Base-by-base conservation (phyloP, 2,797 vertebrate species). In the Brachyrhaphis roseni region DNA sequence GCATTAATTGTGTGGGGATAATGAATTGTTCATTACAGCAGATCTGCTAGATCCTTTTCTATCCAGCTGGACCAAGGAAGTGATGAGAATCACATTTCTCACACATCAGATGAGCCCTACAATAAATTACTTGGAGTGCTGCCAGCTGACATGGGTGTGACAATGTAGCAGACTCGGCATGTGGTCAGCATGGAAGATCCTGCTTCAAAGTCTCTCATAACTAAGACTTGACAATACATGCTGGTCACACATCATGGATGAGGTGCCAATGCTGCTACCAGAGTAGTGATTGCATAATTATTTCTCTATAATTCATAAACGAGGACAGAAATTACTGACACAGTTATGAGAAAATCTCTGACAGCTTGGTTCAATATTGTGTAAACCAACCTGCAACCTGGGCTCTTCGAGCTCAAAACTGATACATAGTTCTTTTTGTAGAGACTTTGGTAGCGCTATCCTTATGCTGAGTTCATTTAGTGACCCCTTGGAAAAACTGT, bases 401-500 rank as follows among this genome's bases (percentile, higher is more conserved):
- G 41, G 36, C 31, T 62, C 62, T 71, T 53, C 59, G 39, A 39
- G 55, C 74, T 26, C 46, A 10, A 39, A 12, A 4, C 23, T 49
- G 41, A 53, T 5, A 26, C 31, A 11, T 41, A 34, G 31, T 45
- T 74, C 8, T 72, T 51, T 18, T 34, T n/a, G 34, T 66, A 23
- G 34, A 76, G 76, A 45, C 49, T 57, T 74, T 47, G 5, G 11
- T 43, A 34, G 23, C n/a, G 23, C 31, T 7, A 3, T 26, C 31
- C 31, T 66, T 49, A 47, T 4, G 47, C 57, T 7, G 5, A 73
- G 66, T 73, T 80, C 39, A 64, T 78, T 82, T 78, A 55, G 49
- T 78, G 83, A 88, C 77, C 81, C 45, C 70, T 53, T 72, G 73
- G 26, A 36, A 82, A 81, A 43, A 12, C 47, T 57, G 26, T 36